Base-by-base conservation (phyloP, 2,113 vertebrate genomes). In the Galeopterus variegatus region DNA sequence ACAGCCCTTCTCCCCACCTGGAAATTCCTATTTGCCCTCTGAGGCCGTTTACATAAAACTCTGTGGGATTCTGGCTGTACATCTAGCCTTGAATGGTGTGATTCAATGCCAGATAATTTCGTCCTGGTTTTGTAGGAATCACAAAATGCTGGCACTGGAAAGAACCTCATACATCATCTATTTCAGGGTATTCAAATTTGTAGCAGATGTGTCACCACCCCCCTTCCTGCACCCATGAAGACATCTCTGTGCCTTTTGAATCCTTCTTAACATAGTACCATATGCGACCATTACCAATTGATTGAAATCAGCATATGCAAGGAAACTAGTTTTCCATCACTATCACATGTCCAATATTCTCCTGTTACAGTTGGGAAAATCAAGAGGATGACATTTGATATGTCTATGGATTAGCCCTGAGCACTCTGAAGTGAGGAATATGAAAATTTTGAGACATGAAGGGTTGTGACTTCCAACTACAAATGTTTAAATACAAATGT, bases 101-200 rank as follows among this genome's bases (percentile, higher is more conserved):
- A 96, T 48, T 97, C 62, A 64, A 4, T 52, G 76, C 83, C 90
- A 92, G 88, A 60, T 41, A 54, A 94, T 95, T 93, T 92, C 0
- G 1, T 76, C 94, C 72, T 94, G 96, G 58, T 87, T 97, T 96
- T 97, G 73, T 45, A 87, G 75, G 65, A 93, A 86, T 87, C 58
- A 69, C 17, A 91, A 75, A 83, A 65, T 50, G 26, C 76, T 54
- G 70, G 11, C 19, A 26, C 54, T 89, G 90, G 90, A 92, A 93
- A 95, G 73, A 87, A 88, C 24, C 77, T 89, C 33, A 36, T 52
- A 50, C 8, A 54, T 45, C 4, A 75, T 62, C 82, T 90, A 83
- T 75, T 93, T 87, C 70, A 45, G 72, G n/a, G 36, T 48, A 94
- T 97, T 94, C 69, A 96, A 79, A 92, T 92, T 56, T 76, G 36